phyloP scores from a whole-genome alignment of 2,113 vertebrate genomes.

The Ascaphus truei region DNA sequence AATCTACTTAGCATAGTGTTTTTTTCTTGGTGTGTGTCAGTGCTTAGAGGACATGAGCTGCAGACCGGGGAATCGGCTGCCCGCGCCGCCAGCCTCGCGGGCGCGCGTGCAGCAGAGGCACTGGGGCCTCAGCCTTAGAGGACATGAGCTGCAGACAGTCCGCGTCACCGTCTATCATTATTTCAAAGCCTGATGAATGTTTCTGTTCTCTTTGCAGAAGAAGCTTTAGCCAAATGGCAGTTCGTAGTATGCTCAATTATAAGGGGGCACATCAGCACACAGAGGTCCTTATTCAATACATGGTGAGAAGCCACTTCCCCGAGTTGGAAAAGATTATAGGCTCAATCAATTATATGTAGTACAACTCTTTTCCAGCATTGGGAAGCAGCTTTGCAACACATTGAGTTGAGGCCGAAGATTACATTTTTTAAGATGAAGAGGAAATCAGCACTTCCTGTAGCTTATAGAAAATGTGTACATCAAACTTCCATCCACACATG shows the following conservation, averaged over 20 bases:
- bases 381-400: no score
- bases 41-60: no score
- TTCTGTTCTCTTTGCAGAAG: constrained; percentile 27
- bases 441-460: no score
- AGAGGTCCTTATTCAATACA: no score
- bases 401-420: neutral
- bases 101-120: no score
- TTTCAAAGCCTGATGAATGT: constrained; percentile 34
- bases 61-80: no score
- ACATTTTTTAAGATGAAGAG: neutral
- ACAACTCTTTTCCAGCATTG: neutral
- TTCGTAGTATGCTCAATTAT: constrained; percentile 16
- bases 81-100: no score
- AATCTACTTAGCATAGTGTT: no score
- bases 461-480: no score
- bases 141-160: constrained; percentile 27
- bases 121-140: constrained; percentile 26
- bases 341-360: neutral
- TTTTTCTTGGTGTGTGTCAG: no score
- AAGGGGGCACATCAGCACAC: no score
- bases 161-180: constrained; percentile 36
- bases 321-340: neutral
- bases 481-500: no score
- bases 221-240: constrained; percentile 26
- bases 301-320: neutral